Evolutionary conservation across 2,113 vertebrate genomes (phyloP), one percentile per base, ranked within the genome.

Genomic region (Lanius collurio): DNA sequence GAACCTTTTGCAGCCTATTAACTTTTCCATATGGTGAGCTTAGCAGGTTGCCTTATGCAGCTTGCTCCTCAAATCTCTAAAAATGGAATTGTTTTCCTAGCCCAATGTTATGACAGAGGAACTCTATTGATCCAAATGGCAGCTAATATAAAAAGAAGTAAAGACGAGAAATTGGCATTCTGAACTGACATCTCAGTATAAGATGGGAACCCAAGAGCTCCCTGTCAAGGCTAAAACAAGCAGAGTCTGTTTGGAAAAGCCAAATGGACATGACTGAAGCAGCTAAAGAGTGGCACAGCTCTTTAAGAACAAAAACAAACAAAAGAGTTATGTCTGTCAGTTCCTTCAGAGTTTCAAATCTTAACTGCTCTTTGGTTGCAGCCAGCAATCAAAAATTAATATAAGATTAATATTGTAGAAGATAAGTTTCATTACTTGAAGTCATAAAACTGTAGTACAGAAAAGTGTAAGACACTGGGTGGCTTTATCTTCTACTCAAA

Each of bases 21-120:
- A 79, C 75, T 94, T 82, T 63, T 42, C 88, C 93, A 93, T 87
- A 95, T 83, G 89, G 92, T 35, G 28, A 83, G 41, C 76, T 92
- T 92, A 88, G 79, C 85, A 90, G 92, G 75, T 95, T 85, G 94
- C 74, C 85, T 85, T 68, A 92, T 64, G 46, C 90, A 93, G 92
- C 60, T 74, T 86, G 59, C 71, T 92, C 52, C 44, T 92, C 69
- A 37, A 63, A 83, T 69, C 28, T 76, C 57, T 83, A 85, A 93
- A 96, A 95, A 89, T 28, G 6, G 44, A 60, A 87, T 64, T 87
- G 52, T 67, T 94, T 78, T 92, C 83, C 84, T 46, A 90, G 6
- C n/a, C 46, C n/a, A 52, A 1, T 4, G 19, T 39, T 78, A 75
- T 13, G 23, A 76, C 52, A 90, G 41, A 86, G 31, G 62, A 86